Evolutionary conservation across 2,888 invertebrate species (phyloP), one percentile per base, ranked within the genome.

Genomic region (Cryptocephalus primarius): DNA sequence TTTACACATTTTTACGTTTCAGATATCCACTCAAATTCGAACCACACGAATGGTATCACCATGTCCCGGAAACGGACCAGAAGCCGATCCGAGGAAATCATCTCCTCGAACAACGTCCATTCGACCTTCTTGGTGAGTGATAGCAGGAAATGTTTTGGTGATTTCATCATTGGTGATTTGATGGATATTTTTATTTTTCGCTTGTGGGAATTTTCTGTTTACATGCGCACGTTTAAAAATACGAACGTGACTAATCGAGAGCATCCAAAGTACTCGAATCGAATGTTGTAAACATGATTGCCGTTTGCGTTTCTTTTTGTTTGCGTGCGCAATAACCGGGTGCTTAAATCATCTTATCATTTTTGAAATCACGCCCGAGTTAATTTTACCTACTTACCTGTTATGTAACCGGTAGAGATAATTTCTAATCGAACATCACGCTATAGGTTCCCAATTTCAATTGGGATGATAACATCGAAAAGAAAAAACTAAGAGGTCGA

Each of bases 51-150:
- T 44, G 48, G 32, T 50, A 42, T 48, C 40, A 52, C 54, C 43
- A 69, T 69, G 70, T 69, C 69, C 33, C 63, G 70, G 50, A 71
- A 71, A 62, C 60, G 70, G 48, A 66, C 67, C 10, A 63, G 69
- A 55, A 70, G 68, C 55, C 63, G 65, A 45, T 69, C 69, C 9
- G 69, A 69, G 55, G 68, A 69, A 43, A 58, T 62, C 32, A 52
- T 63, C 45, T 52, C 57, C 8, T 9, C 42, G 8, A 22, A 22
- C 10, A 42, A 12, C 11, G 31, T 42, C 12, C 36, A 36, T 11
- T 36, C 36, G 6, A 36, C 36, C n/a, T 36, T 36, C 36, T 6
- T 36, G n/a, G 12, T 36, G 12, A 36, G 36, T 11, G 12, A 36
- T 36, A 6, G 36, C 6, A 2, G 2, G 11, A 34, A 34, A 34